A percentile compares a stretch with the other conserved stretches of the same genome.
These are phyloP conservation scores for Cottus gobio DNA, from an alignment of 2,113 vertebrate species.

Conservation along the genomic window DNA sequence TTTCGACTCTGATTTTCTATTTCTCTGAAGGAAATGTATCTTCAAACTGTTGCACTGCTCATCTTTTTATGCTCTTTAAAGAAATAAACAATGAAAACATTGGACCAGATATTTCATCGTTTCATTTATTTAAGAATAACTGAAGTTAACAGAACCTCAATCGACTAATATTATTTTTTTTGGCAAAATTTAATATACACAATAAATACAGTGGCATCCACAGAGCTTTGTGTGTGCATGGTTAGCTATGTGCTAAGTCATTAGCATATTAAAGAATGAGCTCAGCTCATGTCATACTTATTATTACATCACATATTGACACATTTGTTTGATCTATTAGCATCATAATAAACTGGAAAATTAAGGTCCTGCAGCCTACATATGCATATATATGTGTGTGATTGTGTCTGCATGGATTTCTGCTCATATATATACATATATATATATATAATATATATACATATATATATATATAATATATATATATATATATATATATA, in stretches of 20 bases:
- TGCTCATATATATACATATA: background rate
- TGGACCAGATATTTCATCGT: background rate
- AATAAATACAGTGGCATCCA: constrained; percentile 33
- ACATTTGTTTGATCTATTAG: background rate
- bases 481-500: too few species aligned
- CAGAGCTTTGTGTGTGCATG: background rate
- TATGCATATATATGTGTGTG: background rate
- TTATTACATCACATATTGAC: background rate
- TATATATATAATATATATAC: too few species aligned
- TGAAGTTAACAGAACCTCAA: background rate
- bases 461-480: too few species aligned
- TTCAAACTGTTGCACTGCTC: constrained; percentile 1
- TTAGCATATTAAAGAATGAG: constrained; percentile 25
- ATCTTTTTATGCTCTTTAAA: background rate
- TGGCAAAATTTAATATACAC: background rate
- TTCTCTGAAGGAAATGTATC: constrained; percentile 11
- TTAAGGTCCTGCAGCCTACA: background rate
- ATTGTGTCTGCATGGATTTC: background rate
- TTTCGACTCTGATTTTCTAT: background rate
- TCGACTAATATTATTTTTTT: background rate
- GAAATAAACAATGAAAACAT: constrained; percentile 23
- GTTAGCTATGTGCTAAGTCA: constrained; percentile 25
- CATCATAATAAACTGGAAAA: background rate
- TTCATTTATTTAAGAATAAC: constrained; percentile 57
- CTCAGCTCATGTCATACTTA: constrained; percentile 46